Conservation (phyloP, 2,888 invertebrate genomes). For the Meta bourneti region DNA sequence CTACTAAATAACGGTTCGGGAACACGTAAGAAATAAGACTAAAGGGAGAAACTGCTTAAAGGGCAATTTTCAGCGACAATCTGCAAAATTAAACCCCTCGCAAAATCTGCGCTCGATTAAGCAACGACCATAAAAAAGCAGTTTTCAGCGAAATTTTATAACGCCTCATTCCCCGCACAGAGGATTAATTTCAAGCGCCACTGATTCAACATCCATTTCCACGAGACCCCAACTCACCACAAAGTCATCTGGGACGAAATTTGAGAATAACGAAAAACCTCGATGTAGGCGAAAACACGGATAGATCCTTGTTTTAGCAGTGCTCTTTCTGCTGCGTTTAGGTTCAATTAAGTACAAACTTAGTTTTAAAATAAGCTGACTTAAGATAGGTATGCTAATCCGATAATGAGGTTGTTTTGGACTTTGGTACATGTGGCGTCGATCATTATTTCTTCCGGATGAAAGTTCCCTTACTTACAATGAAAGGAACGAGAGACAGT, state of each 20-base stretch:
- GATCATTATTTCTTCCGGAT: too few relatives aligned
- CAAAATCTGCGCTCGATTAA: conserved; percentile 67
- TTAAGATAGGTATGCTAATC: too few relatives aligned
- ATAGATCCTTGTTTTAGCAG: too few relatives aligned
- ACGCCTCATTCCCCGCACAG: conserved; percentile 50
- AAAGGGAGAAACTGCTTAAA: conserved; percentile 43
- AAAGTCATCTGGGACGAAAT: conserved; percentile 18
- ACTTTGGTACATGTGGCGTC: too few relatives aligned
- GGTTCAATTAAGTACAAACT: too few relatives aligned
- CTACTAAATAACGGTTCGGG: not conserved
- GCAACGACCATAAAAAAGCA: conserved; percentile 30
- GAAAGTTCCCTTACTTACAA: too few relatives aligned
- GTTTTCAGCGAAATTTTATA: conserved; percentile 69
- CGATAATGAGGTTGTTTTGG: too few relatives aligned
- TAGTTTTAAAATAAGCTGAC: too few relatives aligned
- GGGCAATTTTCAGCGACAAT: conserved; percentile 47
- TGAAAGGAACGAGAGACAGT: too few relatives aligned
- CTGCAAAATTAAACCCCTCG: conserved; percentile 53
- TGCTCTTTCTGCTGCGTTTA: not conserved
- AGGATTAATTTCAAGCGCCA: conserved; percentile 50
- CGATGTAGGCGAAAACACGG: too few relatives aligned
- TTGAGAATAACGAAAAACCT: conserved; percentile 20
- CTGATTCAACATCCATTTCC: conserved; percentile 21
- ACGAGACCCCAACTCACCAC: not conserved
- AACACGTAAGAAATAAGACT: not conserved